Conservation (phyloP, 2,888 invertebrate species). For the Ophion costatus region DNA sequence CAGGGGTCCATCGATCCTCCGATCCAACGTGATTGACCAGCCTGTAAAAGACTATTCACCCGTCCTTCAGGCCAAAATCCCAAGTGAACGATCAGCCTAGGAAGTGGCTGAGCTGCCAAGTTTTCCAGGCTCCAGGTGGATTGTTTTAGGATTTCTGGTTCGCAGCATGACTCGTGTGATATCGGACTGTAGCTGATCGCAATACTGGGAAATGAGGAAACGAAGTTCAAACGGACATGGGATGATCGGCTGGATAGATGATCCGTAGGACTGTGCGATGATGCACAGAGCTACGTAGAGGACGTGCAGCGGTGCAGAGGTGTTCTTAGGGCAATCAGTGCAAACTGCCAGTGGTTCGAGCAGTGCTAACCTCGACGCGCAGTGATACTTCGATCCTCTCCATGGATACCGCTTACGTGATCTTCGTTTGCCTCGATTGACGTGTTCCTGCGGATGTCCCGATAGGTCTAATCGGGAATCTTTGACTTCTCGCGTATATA, state of each 20-base stretch:
- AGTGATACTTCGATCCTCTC: slow-evolving; percentile 67
- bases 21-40: not conserved
- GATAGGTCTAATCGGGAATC: not conserved
- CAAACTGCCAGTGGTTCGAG: slow-evolving; percentile 74
- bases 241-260: not conserved
- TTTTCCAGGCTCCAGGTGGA: not conserved
- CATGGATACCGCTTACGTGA: slow-evolving; percentile 74
- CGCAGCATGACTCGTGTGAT: not conserved
- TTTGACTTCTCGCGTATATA: not conserved
- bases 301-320: slow-evolving; percentile 56
- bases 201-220: not conserved
- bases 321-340: slow-evolving; percentile 75
- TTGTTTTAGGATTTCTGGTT: not conserved
- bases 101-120: not conserved
- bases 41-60: not conserved
- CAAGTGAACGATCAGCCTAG: not conserved
- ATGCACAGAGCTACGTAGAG: not conserved
- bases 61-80: not conserved
- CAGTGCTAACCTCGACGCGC: slow-evolving; percentile 51
- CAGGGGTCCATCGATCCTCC: not conserved
- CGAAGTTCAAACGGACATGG: slow-evolving; percentile 7
- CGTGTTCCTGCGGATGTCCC: slow-evolving; percentile 49
- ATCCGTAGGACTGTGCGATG: not conserved
- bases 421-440: slow-evolving; percentile 77
- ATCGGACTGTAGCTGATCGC: slow-evolving; percentile 15